Evolutionary conservation across 53 echinoderm and acorn worm genomes (phyloP).

Genomic region (Luidia sarsii): DNA sequence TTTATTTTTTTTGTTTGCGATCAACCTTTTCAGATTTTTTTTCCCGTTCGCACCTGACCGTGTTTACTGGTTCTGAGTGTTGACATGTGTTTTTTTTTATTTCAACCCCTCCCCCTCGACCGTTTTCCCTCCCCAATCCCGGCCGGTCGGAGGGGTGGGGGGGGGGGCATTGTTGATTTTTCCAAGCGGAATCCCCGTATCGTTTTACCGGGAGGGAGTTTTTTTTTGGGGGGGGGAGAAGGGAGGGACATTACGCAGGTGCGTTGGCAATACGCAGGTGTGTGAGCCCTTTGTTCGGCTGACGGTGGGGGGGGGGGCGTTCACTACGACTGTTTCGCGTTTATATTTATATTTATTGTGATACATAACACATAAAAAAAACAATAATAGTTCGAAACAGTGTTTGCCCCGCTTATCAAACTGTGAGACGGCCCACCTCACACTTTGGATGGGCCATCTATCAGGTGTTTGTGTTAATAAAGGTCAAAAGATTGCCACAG

Average conservation of each 20-base stretch:
- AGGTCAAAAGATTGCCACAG: too few relatives aligned
- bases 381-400: not conserved
- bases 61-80: not conserved
- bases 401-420: too few relatives aligned
- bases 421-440: too few relatives aligned
- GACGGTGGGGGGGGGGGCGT: not conserved
- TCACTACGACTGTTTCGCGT: constrained; percentile 27
- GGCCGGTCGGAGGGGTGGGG: too few relatives aligned
- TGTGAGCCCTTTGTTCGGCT: constrained; percentile 19
- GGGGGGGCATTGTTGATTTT: constrained; percentile 28
- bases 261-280: constrained; percentile 53
- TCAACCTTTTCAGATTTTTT: not conserved
- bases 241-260: too few relatives aligned
- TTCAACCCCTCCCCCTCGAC: too few relatives aligned
- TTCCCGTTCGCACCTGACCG: not conserved
- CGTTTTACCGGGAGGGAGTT: constrained; percentile 24
- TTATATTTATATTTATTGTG: not conserved
- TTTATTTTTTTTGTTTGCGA: constrained; percentile 16
- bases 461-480: too few relatives aligned
- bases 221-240: too few relatives aligned
- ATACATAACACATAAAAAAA: not conserved
- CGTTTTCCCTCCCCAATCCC: too few relatives aligned
- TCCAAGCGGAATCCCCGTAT: constrained; percentile 42
- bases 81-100: not conserved
- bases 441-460: too few relatives aligned